Base-by-base conservation (phyloP, 1,140 invertebrate species). In the Amyelois transitella region DNA sequence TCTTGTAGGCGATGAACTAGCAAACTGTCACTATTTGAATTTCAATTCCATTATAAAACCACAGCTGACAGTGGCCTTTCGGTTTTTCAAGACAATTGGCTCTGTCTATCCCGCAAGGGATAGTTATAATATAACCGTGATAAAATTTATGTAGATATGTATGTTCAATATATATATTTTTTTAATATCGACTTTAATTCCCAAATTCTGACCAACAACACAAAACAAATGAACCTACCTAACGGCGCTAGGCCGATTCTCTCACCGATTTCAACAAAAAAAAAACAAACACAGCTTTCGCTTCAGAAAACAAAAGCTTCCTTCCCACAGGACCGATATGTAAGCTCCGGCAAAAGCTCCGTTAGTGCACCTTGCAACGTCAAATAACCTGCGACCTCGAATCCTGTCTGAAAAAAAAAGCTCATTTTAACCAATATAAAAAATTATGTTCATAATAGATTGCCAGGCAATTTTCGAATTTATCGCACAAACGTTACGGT, bases 341-440 rank as follows among this genome's bases (percentile, higher is more conserved):
- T 38, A 51, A 43, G 25, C 32, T 64, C 68, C 69, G 67, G 60
- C 60, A 50, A 72, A 68, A 55, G 72, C 73, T 68, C 82, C 82
- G 82, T 86, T 83, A 86, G 66, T 78, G 78, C 83, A 86, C 83
- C 83, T 86, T 86, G 83, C 83, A 58, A 70, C 70, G 69, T 71
- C 75, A 81, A 83, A 83, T 83, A 85, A 86, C 83, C 83, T 86
- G 83, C 78, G 78, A 83, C 78, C 81, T 83, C 83, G 81, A 81
- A 79, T 76, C 78, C 78, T 71, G 68, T 53, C 25, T 20, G 51
- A 55, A 67, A 25, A 25, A 79, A 85, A 86, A 86, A 82, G 60
- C 54, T 21, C 62, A 60, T 52, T 53, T 55, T 51, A 51, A 51
- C 53, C 59, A 45, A 55, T 51, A 38, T 38, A 51, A 8, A 18